phyloP scores from a whole-genome alignment of 2,888 invertebrate species.

The Abrostola tripartita region DNA sequence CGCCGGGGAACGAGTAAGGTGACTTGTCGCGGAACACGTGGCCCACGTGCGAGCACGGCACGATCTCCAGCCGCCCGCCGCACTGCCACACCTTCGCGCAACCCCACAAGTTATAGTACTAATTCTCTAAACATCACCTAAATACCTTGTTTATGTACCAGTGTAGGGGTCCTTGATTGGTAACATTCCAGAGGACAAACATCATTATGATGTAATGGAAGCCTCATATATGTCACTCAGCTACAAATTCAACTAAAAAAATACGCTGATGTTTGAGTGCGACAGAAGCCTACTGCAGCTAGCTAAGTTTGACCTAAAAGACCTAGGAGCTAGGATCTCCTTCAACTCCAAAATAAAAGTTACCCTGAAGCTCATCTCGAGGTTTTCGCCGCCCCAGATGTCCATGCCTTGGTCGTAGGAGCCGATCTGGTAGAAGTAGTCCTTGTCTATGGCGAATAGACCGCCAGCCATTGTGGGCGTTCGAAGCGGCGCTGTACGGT shows the following conservation, averaged over 20 bases:
- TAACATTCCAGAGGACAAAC: not conserved
- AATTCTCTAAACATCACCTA: not conserved
- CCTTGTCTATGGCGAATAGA: slow-evolving; percentile 97
- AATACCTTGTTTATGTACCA: not conserved
- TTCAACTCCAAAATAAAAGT: slow-evolving; percentile 40
- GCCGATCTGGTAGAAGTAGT: slow-evolving; percentile 99
- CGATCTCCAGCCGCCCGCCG: slow-evolving; percentile 97
- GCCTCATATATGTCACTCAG: not conserved
- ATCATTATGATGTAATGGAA: no score
- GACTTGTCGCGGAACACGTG: slow-evolving; percentile 99
- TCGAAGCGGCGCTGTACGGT: slow-evolving; percentile 96
- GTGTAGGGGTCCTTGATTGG: not conserved
- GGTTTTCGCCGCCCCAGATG: slow-evolving; percentile 99
- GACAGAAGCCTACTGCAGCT: slow-evolving; percentile 15
- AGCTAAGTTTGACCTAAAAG: slow-evolving; percentile 14
- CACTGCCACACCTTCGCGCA: slow-evolving; percentile 96
- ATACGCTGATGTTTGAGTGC: not conserved
- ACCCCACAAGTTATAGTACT: slow-evolving; percentile 45
- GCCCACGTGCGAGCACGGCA: slow-evolving; percentile 98
- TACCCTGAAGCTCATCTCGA: slow-evolving; percentile 98
- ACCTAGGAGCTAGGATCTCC: slow-evolving; percentile 9
- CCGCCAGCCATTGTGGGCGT: slow-evolving; percentile 99
- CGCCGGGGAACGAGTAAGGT: slow-evolving; percentile 99
- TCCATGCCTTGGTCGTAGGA: slow-evolving; percentile 99
- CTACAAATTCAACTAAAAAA: no score